Base-by-base conservation (phyloP, 2,888 invertebrate species). In the Zeuzera pyrina region DNA sequence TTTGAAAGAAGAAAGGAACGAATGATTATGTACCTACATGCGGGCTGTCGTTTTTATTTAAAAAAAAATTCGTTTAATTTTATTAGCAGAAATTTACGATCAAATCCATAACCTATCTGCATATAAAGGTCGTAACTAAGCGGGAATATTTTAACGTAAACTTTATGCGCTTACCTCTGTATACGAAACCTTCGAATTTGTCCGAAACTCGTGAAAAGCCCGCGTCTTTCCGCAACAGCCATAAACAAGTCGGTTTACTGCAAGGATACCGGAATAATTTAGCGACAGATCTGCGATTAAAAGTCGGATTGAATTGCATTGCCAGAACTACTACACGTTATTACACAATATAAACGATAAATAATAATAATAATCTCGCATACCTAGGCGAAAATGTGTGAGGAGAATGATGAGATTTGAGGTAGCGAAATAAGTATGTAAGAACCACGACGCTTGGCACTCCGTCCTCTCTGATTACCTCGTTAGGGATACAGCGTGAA, bases 91-190 rank as follows among this genome's bases (percentile, higher is more conserved):
- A 7, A 7, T 8, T 7, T 19, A n/a, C 10, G 13, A 25, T 10
- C 12, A 12, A 12, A 12, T 25, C 12, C 25, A 25, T 31, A 31
- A 21, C 24, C 31, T 19, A 26, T 25, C 34, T 38, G 37, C 37
- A 38, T 37, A 24, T 21, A 29, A 34, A 33, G 12, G 25, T 15
- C 28, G 21, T 19, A 33, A 33, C 30, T 30, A 31, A 38, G 29
- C 25, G 30, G 30, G 34, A 33, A 37, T 31, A 29, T 29, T 38
- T 38, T 31, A 36, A 27, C 34, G 31, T 31, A 13, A 34, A 38
- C 28, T 34, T 38, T 38, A 34, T 31, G 24, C 29, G 31, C 13
- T 12, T 29, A 21, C 12, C 33, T 28, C 33, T 28, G 19, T 28
- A 16, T 33, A 15, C 32, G 11, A 16, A 19, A 12, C 16, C 28